Base-by-base conservation (phyloP, 2,888 invertebrate species). In the Melanostoma scalare region DNA sequence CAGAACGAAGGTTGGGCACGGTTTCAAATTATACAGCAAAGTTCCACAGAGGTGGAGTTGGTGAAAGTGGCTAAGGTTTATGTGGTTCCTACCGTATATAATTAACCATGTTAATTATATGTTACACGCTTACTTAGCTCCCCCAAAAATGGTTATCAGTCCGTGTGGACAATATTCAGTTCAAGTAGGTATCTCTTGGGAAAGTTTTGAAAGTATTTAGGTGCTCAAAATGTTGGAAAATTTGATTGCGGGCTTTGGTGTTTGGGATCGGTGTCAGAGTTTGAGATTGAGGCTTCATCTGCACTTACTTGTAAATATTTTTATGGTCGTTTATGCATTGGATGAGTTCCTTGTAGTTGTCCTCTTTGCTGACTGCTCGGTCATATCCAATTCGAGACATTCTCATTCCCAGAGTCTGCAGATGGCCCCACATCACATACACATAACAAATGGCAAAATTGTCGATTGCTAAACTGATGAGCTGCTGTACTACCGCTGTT, bases 301-400 rank as follows among this genome's bases (percentile, higher is more conserved):
- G 8, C 48, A 85, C 87, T 86, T 72, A 88, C 87, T 68, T 0
- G 35, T 87, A 60, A 2, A 88, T 60, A 73, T 86, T 86, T 58
- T 82, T 78, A 44, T 88, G 86, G 72, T 87, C 87, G 20, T 63
- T 72, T 20, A 88, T 72, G 48, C 88, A 88, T 4, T 50, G 53
- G 20, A 84, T 55, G 53, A 88, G 58, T 55, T 88, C 88, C 31
- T 60, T 46, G 6, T 86, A 78, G 82, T 87, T 87, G 0, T 85
- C 68, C 0, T 85, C 82, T 20, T 20, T 6, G 30, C 44, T 33
- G 1, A 6, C 10, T 4, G 0, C 0, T 0, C 0, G 2, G 5
- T 81, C 73, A 8, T 75, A 77, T 9, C 87, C 87, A 58, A 88
- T 87, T 71, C 86, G 60, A 0, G 75, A 9, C 3, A 88, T 86